Percentiles rank a stretch among this genome's conserved stretches.
phyloP scores from a whole-genome alignment of 2,888 invertebrate species.

The Mesorhabditis belari region DNA sequence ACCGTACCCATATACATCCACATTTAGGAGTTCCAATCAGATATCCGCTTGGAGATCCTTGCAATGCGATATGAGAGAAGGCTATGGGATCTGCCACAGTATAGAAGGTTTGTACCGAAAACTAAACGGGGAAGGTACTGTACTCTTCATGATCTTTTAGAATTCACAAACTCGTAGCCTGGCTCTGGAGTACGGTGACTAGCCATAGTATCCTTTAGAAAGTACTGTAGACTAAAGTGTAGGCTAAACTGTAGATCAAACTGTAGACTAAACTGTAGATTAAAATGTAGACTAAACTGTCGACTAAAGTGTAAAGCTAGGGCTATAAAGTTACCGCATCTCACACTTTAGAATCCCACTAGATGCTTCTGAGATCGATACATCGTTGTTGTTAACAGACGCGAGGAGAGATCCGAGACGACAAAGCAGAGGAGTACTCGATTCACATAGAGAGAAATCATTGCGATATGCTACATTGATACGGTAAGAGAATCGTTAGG shows the following conservation, averaged over 20 bases:
- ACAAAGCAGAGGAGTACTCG: slow-evolving; percentile 5
- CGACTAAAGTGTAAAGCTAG: too few species aligned
- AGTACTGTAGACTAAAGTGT: too few species aligned
- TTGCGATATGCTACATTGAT: slow-evolving; percentile 16
- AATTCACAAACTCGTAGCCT: too few species aligned
- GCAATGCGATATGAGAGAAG: background rate
- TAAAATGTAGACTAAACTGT: background rate
- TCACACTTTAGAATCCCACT: slow-evolving; percentile 56
- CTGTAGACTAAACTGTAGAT: background rate
- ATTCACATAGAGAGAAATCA: slow-evolving; percentile 2
- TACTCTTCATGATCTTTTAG: too few species aligned
- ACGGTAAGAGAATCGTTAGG: slow-evolving; percentile 14
- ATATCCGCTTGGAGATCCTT: background rate
- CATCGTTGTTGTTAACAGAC: slow-evolving; percentile 6
- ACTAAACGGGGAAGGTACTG: too few species aligned
- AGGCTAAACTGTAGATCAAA: background rate
- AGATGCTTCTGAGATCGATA: slow-evolving; percentile 33
- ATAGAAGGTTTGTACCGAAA: background rate
- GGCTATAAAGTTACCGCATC: too few species aligned
- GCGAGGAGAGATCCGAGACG: background rate
- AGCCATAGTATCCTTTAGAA: too few species aligned
- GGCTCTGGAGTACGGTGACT: too few species aligned
- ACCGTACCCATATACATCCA: too few species aligned
- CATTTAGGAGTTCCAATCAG: background rate
- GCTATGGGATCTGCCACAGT: background rate